Evolutionary conservation across 2,113 vertebrate species (phyloP).

Genomic region (Pterocles orientalis): DNA sequence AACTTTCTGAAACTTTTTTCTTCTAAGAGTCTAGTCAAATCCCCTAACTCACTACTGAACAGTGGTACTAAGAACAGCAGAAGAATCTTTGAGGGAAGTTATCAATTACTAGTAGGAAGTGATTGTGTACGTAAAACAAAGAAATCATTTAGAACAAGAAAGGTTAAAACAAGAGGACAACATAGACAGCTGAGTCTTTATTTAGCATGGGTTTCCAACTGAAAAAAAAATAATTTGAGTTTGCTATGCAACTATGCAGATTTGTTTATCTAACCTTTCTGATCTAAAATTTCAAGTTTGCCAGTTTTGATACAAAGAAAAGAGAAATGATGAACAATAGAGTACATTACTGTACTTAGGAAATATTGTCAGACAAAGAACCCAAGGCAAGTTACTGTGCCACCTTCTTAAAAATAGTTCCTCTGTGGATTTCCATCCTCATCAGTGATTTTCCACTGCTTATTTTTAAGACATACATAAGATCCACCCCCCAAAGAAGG

Average conservation of each 20-base stretch:
- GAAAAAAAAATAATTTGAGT: background rate
- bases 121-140: background rate
- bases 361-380: background rate
- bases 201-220: background rate
- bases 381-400: background rate
- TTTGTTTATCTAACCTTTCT: background rate
- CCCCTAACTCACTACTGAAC: background rate
- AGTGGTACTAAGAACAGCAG: background rate
- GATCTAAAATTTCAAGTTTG: background rate
- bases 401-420: background rate
- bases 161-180: background rate
- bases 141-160: background rate
- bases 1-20: constrained; percentile 6
- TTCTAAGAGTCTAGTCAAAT: background rate
- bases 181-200: background rate
- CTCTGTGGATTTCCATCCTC: background rate
- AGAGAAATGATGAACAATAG: background rate
- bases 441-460: background rate
- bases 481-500: background rate
- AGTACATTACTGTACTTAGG: background rate
- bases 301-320: background rate
- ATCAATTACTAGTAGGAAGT: background rate
- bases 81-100: background rate
- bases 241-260: background rate
- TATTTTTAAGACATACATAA: constrained; percentile 4